Conservation (phyloP, 2,113 vertebrate genomes). For the Oreochromis aureus region DNA sequence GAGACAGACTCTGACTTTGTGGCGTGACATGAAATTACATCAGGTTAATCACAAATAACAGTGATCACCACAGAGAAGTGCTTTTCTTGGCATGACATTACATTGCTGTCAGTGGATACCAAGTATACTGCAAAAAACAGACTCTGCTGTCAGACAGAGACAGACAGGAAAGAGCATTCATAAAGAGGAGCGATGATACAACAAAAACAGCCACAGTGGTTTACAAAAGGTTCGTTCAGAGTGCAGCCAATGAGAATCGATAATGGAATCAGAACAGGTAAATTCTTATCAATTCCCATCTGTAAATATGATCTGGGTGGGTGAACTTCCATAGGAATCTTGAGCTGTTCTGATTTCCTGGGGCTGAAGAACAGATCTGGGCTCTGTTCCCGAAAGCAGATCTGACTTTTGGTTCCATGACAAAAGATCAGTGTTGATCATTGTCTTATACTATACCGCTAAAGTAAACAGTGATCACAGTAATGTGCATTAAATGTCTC, state of each 20-base stretch:
- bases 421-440: not conserved
- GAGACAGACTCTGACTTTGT: not conserved
- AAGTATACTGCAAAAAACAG: not conserved
- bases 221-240: accelerated
- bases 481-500: not conserved
- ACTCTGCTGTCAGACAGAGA: not conserved
- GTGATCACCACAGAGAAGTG: not conserved
- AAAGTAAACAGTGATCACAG: not conserved
- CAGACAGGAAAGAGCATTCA: not conserved
- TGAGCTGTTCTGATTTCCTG: not conserved
- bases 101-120: not conserved
- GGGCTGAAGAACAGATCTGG: not conserved
- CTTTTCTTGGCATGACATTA: not conserved
- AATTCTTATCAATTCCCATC: not conserved
- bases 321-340: not conserved
- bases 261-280: not conserved
- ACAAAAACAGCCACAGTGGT: not conserved
- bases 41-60: not conserved
- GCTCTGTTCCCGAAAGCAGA: not conserved
- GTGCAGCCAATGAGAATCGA: not conserved
- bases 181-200: not conserved
- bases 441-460: not conserved
- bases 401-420: not conserved
- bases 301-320: not conserved
- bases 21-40: not conserved